phyloP scores from a whole-genome alignment of 2,888 invertebrate species.

The Drosophila setosimentum region DNA sequence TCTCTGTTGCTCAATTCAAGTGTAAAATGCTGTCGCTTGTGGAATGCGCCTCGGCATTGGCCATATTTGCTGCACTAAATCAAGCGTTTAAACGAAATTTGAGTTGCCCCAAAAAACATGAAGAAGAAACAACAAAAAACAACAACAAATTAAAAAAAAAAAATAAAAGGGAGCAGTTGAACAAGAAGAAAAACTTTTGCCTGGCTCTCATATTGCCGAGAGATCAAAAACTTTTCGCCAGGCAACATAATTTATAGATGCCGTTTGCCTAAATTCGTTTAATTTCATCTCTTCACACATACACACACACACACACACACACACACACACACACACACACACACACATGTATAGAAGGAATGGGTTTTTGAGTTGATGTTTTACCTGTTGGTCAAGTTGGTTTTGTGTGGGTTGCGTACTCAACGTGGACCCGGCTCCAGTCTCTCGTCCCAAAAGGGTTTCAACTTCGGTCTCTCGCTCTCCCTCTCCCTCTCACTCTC shows the following conservation, averaged over 20 bases:
- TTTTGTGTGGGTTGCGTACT: conserved; percentile 48
- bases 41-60: conserved; percentile 73
- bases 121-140: conserved; percentile 22
- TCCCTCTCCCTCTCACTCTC: neutral
- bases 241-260: conserved; percentile 77
- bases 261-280: conserved; percentile 81
- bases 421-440: conserved; percentile 7
- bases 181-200: conserved; percentile 15
- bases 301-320: conserved; percentile 6
- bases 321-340: conserved; percentile 4
- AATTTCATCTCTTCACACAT: conserved; percentile 66
- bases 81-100: conserved; percentile 81
- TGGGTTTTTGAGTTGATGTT: conserved; percentile 26
- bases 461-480: neutral
- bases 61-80: conserved; percentile 78
- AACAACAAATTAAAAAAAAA: conserved; percentile 27
- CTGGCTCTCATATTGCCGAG: conserved; percentile 45
- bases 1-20: conserved; percentile 55
- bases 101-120: conserved; percentile 62
- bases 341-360: conserved; percentile 17
- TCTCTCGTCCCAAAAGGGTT: conserved; percentile 1
- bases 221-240: conserved; percentile 62
- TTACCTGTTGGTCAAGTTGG: conserved; percentile 49
- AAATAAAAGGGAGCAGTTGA: neutral
- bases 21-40: conserved; percentile 78